These are phyloP conservation scores for Premnoplex brunnescens DNA, from an alignment of 2,797 vertebrate species.

Conservation along the genomic window DNA sequence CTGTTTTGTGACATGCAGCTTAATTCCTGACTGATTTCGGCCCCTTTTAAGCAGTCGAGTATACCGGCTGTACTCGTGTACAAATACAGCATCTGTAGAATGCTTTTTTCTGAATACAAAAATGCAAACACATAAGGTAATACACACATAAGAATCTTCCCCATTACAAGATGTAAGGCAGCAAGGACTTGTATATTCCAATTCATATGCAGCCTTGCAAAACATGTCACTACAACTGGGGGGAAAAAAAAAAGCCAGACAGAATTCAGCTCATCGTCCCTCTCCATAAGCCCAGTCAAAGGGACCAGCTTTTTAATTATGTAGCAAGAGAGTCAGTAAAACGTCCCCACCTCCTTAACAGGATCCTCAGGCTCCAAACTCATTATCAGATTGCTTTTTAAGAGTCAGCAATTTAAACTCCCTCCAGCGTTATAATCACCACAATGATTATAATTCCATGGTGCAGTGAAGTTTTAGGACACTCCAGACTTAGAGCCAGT, in stretches of 20 bases:
- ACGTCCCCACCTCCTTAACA: background rate
- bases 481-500: background rate
- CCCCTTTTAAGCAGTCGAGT: background rate
- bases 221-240: background rate
- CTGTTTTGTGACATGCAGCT: background rate
- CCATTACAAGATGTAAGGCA: background rate
- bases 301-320: slow-evolving; percentile 11
- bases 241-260: background rate
- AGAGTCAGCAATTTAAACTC: slow-evolving; percentile 22
- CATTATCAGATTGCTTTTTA: slow-evolving; percentile 29
- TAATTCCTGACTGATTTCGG: background rate
- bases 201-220: background rate
- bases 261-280: background rate
- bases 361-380: slow-evolving; percentile 32
- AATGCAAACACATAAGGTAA: background rate
- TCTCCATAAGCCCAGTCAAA: background rate
- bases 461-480: background rate
- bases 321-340: background rate
- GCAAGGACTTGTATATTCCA: background rate
- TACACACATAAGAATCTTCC: background rate
- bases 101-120: background rate
- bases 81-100: background rate
- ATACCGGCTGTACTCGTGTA: background rate
- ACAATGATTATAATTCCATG: background rate
- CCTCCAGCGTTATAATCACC: background rate